Percentiles rank a stretch among this genome's conserved stretches.
Evolutionary conservation across 1,140 invertebrate species (phyloP).

Genomic region (Myzus persicae): DNA sequence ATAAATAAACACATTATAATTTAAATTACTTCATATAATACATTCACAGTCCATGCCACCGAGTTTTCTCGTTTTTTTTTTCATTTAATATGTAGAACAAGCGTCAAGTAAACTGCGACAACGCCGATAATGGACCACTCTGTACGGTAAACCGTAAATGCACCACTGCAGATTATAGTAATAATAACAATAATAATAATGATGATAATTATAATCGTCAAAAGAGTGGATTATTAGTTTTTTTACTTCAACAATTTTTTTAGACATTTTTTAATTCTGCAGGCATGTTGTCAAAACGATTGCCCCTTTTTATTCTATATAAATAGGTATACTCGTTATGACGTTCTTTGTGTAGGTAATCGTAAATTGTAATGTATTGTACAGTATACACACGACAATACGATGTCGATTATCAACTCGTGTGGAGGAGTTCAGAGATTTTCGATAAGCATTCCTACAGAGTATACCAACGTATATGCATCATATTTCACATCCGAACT

Average conservation of each 20-base stretch:
- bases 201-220: not conserved
- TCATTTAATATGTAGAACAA: not conserved
- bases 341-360: not conserved
- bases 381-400: not conserved
- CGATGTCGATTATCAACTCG: not conserved
- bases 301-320: not conserved
- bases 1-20: too few species aligned
- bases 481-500: too few species aligned
- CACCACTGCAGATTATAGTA: not conserved
- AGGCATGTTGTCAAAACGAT: not conserved
- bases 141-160: too few species aligned
- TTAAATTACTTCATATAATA: not conserved
- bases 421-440: not conserved
- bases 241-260: not conserved
- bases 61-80: not conserved
- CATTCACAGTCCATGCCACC: not conserved
- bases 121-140: not conserved
- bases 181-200: too few species aligned
- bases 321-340: not conserved
- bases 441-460: not conserved
- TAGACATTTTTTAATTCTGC: not conserved
- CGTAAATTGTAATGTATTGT: not conserved
- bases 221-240: not conserved
- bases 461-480: not conserved
- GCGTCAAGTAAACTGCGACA: not conserved